Evolutionary conservation across 2,113 vertebrate species (phyloP).

Genomic region (Salminus brasiliensis): DNA sequence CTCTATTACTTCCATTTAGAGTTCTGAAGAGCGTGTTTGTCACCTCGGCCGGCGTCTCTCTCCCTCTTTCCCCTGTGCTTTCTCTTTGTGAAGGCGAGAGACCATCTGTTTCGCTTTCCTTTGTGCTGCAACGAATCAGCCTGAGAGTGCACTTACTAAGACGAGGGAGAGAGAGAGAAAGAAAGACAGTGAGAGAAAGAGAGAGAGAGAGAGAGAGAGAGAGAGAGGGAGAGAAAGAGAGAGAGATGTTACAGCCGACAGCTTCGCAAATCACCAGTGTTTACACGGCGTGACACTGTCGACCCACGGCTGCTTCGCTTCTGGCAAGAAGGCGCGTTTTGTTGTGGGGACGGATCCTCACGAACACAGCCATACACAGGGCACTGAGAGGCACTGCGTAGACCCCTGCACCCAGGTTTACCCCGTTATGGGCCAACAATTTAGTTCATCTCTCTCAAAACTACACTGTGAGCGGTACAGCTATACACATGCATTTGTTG

Average conservation of each 20-base stretch:
- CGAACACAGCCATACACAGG: background rate
- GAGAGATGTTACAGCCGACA: slow-evolving; percentile 23
- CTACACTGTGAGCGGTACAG: too few species aligned
- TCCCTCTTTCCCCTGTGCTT: background rate
- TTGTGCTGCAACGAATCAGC: slow-evolving; percentile 14
- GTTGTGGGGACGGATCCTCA: background rate
- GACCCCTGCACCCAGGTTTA: background rate
- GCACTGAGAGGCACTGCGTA: background rate
- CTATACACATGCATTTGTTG: too few species aligned
- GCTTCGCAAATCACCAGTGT: slow-evolving; percentile 37
- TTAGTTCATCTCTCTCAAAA: too few species aligned
- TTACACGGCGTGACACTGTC: slow-evolving; percentile 30
- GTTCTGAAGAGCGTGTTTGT: slow-evolving; percentile 5
- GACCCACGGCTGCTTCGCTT: background rate
- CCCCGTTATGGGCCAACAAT: background rate
- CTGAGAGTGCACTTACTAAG: background rate
- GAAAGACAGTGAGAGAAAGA: background rate
- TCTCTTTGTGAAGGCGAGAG: background rate
- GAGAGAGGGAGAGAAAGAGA: background rate
- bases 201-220: background rate
- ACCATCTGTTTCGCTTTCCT: slow-evolving; percentile 12
- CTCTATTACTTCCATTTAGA: background rate
- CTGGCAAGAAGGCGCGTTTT: background rate
- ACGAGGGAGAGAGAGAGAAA: background rate
- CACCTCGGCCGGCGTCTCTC: background rate